Evolutionary conservation across 2,888 invertebrate genomes (phyloP).

Genomic region (Nymphalis urticae): DNA sequence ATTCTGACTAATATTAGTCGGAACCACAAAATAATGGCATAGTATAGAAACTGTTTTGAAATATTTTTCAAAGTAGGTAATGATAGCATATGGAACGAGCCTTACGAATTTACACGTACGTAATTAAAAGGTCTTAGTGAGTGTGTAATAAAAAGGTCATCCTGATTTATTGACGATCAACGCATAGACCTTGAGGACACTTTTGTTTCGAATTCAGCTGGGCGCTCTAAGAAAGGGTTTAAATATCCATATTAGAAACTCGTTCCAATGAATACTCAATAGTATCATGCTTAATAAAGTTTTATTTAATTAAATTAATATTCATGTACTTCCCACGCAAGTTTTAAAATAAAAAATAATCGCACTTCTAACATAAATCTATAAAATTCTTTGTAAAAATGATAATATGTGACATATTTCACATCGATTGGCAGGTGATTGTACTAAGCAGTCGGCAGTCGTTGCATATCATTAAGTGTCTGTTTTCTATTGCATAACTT

Average conservation of each 20-base stretch:
- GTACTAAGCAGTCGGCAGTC: slow-evolving; percentile 59
- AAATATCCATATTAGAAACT: too few relatives aligned
- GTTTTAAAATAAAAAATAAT: slow-evolving; percentile 2
- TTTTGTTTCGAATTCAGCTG: too few relatives aligned
- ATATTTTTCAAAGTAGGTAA: slow-evolving; percentile 10
- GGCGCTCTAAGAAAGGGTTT: too few relatives aligned
- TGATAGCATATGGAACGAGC: not conserved
- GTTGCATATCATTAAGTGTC: slow-evolving; percentile 58
- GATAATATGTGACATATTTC: slow-evolving; percentile 40
- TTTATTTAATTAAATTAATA: too few relatives aligned
- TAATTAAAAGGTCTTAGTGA: too few relatives aligned
- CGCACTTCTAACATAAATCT: not conserved
- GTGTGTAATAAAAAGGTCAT: too few relatives aligned
- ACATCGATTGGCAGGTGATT: slow-evolving; percentile 66
- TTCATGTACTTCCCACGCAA: too few relatives aligned
- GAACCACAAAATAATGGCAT: slow-evolving; percentile 54
- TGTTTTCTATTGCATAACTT: slow-evolving; percentile 74
- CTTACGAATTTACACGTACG: not conserved
- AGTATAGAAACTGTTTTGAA: slow-evolving; percentile 38
- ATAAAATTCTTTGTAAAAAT: not conserved
- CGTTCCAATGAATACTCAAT: too few relatives aligned
- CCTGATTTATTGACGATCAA: too few relatives aligned
- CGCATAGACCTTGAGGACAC: too few relatives aligned
- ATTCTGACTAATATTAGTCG: slow-evolving; percentile 57
- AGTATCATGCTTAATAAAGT: too few relatives aligned